phyloP scores from a whole-genome alignment of 2,113 vertebrate genomes.

The Dryoscopus gambensis region DNA sequence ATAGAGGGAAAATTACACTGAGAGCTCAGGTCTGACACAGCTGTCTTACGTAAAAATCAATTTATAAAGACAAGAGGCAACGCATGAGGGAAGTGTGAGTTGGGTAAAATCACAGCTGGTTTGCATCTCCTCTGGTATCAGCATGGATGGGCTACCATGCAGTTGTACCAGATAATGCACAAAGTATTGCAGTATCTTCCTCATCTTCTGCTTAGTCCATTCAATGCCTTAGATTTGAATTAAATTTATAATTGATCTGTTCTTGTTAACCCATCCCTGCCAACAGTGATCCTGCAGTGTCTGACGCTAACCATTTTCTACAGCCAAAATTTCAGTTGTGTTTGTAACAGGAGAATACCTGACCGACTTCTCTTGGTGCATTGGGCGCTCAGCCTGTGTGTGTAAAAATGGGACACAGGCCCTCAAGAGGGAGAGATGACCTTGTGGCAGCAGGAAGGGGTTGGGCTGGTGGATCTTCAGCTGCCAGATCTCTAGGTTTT shows the following conservation, averaged over 20 bases:
- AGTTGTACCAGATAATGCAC: accelerated
- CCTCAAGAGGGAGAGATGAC: neutral
- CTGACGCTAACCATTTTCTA: neutral
- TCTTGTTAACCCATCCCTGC: neutral
- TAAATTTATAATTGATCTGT: neutral
- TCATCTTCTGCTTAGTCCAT: neutral
- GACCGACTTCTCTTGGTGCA: neutral
- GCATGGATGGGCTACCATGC: neutral
- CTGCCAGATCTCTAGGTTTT: neutral
- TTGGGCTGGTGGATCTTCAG: neutral
- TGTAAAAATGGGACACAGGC: neutral
- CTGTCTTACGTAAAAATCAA: neutral
- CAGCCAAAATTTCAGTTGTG: neutral
- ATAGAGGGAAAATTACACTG: neutral
- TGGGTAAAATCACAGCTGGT: neutral
- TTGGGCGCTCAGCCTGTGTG: neutral
- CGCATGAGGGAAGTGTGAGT: neutral
- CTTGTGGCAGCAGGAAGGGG: neutral
- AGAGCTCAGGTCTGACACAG: neutral
- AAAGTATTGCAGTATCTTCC: neutral
- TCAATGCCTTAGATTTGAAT: neutral
- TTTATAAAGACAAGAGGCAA: neutral
- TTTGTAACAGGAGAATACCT: neutral
- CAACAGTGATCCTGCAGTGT: neutral
- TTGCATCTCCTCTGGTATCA: neutral